Percentiles rank a stretch among this genome's conserved stretches.
These are phyloP conservation scores for Oriolus oriolus DNA, from an alignment of 2,113 vertebrate genomes.

Conservation along the genomic window DNA sequence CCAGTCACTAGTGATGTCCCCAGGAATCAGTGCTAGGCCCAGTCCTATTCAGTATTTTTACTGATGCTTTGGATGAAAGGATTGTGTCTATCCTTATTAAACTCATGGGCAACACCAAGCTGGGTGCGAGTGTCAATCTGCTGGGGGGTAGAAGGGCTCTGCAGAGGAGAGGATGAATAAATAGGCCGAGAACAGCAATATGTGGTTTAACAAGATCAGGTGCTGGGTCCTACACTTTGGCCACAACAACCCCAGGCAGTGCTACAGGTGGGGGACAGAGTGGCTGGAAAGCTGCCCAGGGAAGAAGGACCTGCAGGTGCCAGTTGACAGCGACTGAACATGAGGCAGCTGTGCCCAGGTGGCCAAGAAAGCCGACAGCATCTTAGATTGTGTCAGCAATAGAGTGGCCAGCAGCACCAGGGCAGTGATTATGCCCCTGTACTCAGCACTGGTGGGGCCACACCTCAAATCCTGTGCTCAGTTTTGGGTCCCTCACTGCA, in stretches of 20 bases:
- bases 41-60: background rate
- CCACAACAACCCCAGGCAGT: background rate
- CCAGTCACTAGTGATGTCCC: background rate
- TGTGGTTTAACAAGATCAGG: background rate
- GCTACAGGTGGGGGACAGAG: background rate
- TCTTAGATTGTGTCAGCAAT: background rate
- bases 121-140: fast-evolving
- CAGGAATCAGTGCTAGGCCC: no score
- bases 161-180: background rate
- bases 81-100: no score
- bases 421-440: background rate
- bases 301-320: background rate
- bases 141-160: background rate
- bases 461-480: background rate
- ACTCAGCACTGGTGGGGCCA: background rate
- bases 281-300: background rate
- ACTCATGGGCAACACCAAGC: background rate
- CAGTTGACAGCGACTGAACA: background rate
- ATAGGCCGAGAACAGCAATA: background rate
- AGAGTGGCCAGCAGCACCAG: background rate
- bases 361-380: background rate
- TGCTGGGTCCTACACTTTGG: background rate
- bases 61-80: background rate
- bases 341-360: background rate
- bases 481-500: background rate